phyloP scores from a whole-genome alignment of 2,888 invertebrate species.

The Thalpophila matura region DNA sequence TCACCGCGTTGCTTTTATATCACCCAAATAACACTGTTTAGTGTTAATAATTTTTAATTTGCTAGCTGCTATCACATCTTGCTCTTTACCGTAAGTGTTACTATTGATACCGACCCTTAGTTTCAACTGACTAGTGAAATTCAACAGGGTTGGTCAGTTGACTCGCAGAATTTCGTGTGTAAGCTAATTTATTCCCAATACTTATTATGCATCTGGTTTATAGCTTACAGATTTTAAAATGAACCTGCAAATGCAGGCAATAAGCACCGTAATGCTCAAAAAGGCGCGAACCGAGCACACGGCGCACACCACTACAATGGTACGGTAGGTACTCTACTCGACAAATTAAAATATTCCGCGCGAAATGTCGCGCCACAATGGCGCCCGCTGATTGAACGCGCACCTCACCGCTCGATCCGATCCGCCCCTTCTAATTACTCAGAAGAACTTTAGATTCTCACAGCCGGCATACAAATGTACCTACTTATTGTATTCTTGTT shows the following conservation, averaged over 20 bases:
- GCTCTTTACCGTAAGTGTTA: no score
- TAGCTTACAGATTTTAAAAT: no score
- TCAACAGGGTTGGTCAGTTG: no score
- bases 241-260: neutral
- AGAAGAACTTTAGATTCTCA: constrained; percentile 53
- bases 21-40: no score
- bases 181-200: no score
- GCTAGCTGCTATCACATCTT: no score
- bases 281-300: constrained; percentile 6
- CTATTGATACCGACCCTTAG: no score
- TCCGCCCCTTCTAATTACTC: constrained; percentile 63
- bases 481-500: constrained; percentile 52
- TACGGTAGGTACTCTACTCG: constrained; percentile 22
- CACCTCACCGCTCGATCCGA: constrained; percentile 35
- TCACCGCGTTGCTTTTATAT: no score
- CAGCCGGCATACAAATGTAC: constrained; percentile 49
- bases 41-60: no score
- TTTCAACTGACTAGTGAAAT: no score
- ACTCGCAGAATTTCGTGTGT: no score
- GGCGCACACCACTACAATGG: neutral
- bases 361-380: constrained; percentile 59
- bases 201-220: no score
- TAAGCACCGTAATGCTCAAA: neutral
- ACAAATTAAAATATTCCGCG: constrained; percentile 69
- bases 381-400: constrained; percentile 55